Evolutionary conservation across 2,113 vertebrate species (phyloP).

Genomic region (Dromaius novaehollandiae): DNA sequence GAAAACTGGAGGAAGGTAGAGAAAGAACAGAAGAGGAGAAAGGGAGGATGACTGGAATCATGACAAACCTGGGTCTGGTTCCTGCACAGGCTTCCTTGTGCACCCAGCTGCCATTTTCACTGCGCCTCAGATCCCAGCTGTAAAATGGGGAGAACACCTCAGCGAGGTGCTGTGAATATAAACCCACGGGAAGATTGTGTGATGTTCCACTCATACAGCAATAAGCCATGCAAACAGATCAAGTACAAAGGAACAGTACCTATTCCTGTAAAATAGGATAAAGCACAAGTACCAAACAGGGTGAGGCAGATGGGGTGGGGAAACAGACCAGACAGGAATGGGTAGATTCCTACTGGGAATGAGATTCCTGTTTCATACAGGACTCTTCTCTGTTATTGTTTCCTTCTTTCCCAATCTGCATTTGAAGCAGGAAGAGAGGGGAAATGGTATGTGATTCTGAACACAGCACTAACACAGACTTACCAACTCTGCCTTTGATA

Average conservation of each 20-base stretch:
- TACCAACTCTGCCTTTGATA: neutral
- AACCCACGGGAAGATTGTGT: neutral
- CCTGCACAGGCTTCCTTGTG: neutral
- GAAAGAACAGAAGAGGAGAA: neutral
- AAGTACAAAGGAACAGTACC: conserved; percentile 17
- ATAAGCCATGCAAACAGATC: neutral
- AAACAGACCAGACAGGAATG: conserved; percentile 71
- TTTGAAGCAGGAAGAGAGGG: neutral
- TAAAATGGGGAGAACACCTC: neutral
- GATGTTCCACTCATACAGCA: neutral
- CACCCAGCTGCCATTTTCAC: neutral
- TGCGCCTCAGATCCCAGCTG: neutral
- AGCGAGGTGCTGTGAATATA: fast-evolving
- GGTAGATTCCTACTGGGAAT: conserved; percentile 68
- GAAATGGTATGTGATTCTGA: neutral
- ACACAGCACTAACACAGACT: neutral
- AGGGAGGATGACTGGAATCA: neutral
- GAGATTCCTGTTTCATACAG: conserved; percentile 62
- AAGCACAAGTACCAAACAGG: neutral
- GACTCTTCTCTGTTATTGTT: conserved; percentile 43
- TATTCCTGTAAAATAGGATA: conserved; percentile 35
- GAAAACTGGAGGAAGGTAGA: neutral
- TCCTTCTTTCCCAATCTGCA: conserved; percentile 24
- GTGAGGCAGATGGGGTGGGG: conserved; percentile 41
- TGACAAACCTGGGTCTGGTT: neutral